A percentile compares a stretch with the other conserved stretches of the same genome.
Evolutionary conservation across 2,888 invertebrate genomes (phyloP).

Genomic region (Leucoptera coffeella): DNA sequence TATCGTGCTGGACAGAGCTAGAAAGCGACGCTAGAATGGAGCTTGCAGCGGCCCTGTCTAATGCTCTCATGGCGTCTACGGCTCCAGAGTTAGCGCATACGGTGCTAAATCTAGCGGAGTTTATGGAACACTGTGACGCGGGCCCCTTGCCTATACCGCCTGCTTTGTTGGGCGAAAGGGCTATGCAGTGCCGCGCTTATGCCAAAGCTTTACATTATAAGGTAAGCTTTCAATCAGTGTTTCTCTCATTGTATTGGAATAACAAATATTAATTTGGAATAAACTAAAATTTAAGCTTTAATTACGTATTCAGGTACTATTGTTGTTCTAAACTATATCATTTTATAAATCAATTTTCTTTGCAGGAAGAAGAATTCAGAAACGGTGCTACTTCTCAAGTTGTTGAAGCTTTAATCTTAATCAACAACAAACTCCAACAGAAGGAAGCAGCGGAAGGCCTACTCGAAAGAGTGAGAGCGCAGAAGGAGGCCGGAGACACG

Average conservation of each 20-base stretch:
- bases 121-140: constrained; percentile 99
- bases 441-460: constrained; percentile 96
- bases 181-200: constrained; percentile 86
- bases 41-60: constrained; percentile 78
- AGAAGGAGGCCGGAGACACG: constrained; percentile 62
- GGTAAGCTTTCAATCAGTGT: constrained; percentile 17
- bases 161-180: constrained; percentile 82
- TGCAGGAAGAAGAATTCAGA: constrained; percentile 86
- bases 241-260: no score
- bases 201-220: constrained; percentile 60
- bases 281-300: no score
- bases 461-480: constrained; percentile 81
- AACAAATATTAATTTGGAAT: no score
- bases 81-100: constrained; percentile 95
- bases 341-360: no score
- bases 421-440: constrained; percentile 97
- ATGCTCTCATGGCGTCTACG: constrained; percentile 87
- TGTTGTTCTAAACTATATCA: no score
- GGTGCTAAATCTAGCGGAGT: constrained; percentile 94
- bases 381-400: constrained; percentile 77
- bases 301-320: no score
- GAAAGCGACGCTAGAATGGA: constrained; percentile 75
- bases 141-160: constrained; percentile 88
- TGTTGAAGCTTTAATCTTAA: constrained; percentile 88
- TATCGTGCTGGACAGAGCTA: constrained; percentile 97